Conservation (phyloP, 2,888 invertebrate species). For the Cosmia trapezina region DNA sequence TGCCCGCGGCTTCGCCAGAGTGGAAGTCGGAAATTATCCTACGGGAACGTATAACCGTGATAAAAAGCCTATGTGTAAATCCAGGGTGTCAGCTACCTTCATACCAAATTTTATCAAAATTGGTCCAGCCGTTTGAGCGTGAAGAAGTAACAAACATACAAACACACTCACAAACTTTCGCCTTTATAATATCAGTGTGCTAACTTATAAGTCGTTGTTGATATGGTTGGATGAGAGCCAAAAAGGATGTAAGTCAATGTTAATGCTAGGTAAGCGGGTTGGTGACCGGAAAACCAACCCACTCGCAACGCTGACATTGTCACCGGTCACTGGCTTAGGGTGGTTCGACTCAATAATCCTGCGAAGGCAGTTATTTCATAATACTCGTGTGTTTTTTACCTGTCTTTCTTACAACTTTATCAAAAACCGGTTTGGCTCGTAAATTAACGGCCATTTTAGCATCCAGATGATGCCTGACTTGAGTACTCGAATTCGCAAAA, state of each 20-base stretch:
- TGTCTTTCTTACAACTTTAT: not conserved
- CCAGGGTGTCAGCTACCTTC: no score
- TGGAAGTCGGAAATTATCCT: no score
- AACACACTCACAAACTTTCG: no score
- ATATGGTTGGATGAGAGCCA: conserved; percentile 20
- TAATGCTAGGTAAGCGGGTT: conserved; percentile 22
- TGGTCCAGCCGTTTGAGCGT: no score
- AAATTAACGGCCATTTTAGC: conserved; percentile 6
- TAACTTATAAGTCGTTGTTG: not conserved
- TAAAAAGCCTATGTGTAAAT: no score
- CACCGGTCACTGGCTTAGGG: conserved; percentile 40
- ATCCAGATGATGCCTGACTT: not conserved
- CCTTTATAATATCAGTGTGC: no score
- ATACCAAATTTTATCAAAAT: no score
- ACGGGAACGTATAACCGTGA: no score
- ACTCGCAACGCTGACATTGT: conserved; percentile 31
- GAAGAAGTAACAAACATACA: no score
- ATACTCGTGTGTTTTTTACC: conserved; percentile 4
- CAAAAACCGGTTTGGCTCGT: conserved; percentile 33
- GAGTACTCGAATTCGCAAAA: not conserved
- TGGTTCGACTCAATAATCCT: conserved; percentile 12
- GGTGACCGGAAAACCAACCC: conserved; percentile 43
- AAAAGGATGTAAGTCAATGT: conserved; percentile 39
- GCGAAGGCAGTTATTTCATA: conserved; percentile 4
- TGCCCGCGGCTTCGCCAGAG: no score